These are phyloP conservation scores for Diogma glabrata DNA, from an alignment of 2,888 invertebrate genomes.

Conservation along the genomic window DNA sequence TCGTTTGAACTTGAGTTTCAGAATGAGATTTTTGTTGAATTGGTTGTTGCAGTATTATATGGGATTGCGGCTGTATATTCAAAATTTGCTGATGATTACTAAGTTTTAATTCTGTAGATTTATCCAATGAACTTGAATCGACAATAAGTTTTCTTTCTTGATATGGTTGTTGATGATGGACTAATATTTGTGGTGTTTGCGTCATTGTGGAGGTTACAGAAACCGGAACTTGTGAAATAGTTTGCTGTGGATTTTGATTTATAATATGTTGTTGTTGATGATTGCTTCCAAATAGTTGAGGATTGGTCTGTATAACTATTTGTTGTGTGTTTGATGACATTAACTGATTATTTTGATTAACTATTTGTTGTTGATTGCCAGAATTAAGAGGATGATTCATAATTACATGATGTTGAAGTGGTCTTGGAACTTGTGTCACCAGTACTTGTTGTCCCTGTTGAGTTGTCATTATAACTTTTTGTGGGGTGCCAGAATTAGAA, in stretches of 20 bases:
- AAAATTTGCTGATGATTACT: no score
- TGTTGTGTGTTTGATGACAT: slow-evolving; percentile 9
- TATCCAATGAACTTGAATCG: no score
- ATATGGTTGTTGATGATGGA: no score
- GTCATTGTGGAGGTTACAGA: slow-evolving; percentile 13
- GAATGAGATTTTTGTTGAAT: slow-evolving; percentile 6
- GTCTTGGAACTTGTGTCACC: slow-evolving; percentile 43
- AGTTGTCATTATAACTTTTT: slow-evolving; percentile 51
- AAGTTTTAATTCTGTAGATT: no score
- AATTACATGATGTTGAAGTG: slow-evolving; percentile 23
- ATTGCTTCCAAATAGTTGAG: slow-evolving; percentile 15
- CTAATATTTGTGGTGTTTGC: no score
- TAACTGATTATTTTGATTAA: background rate
- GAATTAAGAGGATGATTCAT: slow-evolving; percentile 26
- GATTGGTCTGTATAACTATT: slow-evolving; percentile 18
- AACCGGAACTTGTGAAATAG: slow-evolving; percentile 1
- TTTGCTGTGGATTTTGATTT: slow-evolving; percentile 13
- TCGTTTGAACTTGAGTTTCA: slow-evolving; percentile 14
- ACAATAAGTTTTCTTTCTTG: no score
- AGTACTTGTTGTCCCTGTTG: slow-evolving; percentile 52
- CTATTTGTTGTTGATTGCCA: slow-evolving; percentile 16
- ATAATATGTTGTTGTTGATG: slow-evolving; percentile 18
- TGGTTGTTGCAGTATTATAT: slow-evolving; percentile 5
- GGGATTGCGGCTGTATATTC: background rate
- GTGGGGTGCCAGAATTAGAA: slow-evolving; percentile 24